phyloP scores from a whole-genome alignment of 2,797 vertebrate species.

The Brachyalestes nurse region DNA sequence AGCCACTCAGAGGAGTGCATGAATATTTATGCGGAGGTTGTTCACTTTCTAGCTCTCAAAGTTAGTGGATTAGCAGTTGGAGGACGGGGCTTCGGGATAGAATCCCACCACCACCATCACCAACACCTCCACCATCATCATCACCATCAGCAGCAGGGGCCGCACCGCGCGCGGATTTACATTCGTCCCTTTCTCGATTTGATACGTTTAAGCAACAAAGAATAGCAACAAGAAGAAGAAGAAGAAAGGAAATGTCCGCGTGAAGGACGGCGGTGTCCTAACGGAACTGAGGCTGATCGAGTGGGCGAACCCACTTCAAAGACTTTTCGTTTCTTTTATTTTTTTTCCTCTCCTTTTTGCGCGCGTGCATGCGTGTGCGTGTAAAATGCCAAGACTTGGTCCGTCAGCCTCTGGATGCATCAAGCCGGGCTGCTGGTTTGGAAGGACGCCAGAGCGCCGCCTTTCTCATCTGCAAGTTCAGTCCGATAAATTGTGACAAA shows the following conservation, averaged over 20 bases:
- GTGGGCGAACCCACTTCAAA: constrained; percentile 66
- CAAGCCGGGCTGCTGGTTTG: constrained; percentile 70
- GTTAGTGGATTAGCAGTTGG: constrained; percentile 62
- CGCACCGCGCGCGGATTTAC: constrained; percentile 52
- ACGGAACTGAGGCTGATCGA: constrained; percentile 50
- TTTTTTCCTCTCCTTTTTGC: neutral
- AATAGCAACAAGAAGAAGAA: too few relatives aligned
- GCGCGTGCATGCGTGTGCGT: constrained; percentile 3
- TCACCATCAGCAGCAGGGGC: neutral
- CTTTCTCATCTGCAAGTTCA: constrained; percentile 79
- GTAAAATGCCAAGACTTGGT: constrained; percentile 72
- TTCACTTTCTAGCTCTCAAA: constrained; percentile 70
- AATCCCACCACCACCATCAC: constrained; percentile 17
- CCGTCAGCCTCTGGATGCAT: constrained; percentile 67
- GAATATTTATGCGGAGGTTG: constrained; percentile 65
- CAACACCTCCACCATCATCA: neutral
- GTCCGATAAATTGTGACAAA: constrained; percentile 81
- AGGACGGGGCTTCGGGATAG: constrained; percentile 52
- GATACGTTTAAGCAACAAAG: constrained; percentile 46
- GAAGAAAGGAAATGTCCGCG: constrained; percentile 39
- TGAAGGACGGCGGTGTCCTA: constrained; percentile 54
- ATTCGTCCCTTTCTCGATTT: constrained; percentile 58
- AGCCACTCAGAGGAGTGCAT: constrained; percentile 62
- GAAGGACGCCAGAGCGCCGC: constrained; percentile 77
- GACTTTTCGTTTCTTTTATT: constrained; percentile 56